phyloP scores from a whole-genome alignment of 2,797 vertebrate genomes.

The Perodicticus potto region DNA sequence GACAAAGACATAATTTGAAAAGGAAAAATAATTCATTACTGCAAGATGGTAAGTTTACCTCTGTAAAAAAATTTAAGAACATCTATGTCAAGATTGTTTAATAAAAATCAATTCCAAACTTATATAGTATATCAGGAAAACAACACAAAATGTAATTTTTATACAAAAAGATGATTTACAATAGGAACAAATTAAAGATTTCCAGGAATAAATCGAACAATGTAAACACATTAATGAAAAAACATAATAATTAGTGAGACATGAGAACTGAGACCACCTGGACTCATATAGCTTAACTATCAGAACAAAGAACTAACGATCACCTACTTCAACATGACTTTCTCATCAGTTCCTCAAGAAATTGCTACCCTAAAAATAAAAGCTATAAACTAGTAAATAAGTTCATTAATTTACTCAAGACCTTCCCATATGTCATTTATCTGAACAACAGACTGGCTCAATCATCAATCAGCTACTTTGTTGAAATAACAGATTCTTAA shows the following conservation, averaged over 20 bases:
- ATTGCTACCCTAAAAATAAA: slow-evolving; percentile 2
- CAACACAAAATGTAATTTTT: slow-evolving; percentile 41
- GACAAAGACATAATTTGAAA: slow-evolving; percentile 28
- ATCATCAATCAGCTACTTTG: background rate
- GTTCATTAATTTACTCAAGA: background rate
- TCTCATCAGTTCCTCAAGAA: background rate
- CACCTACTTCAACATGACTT: background rate
- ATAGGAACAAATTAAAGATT: background rate
- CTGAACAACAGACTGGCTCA: background rate
- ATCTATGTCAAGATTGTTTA: background rate
- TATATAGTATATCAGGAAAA: background rate
- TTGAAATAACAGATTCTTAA: slow-evolving; percentile 1
- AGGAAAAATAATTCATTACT: slow-evolving; percentile 16
- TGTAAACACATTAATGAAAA: background rate
- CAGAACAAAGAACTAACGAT: background rate
- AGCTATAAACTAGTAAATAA: background rate
- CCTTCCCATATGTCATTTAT: background rate
- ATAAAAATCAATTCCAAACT: background rate
- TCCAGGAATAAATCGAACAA: background rate
- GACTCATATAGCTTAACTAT: background rate
- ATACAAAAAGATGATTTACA: background rate
- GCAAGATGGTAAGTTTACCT: background rate
- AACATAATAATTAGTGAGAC: background rate
- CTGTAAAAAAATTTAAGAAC: background rate
- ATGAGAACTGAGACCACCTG: background rate